Evolutionary conservation across 2,113 vertebrate species (phyloP).

Genomic region (Anhinga anhinga): DNA sequence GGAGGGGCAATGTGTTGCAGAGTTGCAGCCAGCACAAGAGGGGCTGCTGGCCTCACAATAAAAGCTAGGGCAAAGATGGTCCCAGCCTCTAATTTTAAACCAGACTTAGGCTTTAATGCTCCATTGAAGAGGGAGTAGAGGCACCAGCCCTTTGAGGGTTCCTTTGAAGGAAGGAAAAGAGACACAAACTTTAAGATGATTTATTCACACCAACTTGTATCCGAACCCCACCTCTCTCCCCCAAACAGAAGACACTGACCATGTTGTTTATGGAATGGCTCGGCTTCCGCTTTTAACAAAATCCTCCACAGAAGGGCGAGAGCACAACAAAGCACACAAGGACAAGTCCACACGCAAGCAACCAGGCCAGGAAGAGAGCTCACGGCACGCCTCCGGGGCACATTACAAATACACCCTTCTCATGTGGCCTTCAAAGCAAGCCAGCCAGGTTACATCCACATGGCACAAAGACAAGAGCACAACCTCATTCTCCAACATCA

Average conservation of each 20-base stretch:
- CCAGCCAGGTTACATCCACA: not conserved
- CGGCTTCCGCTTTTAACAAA: not conserved
- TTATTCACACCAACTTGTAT: not conserved
- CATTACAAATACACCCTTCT: not conserved
- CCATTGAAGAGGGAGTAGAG: not conserved
- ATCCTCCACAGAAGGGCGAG: accelerated
- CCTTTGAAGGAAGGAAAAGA: not conserved
- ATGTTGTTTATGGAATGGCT: not conserved
- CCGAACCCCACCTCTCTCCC: not conserved
- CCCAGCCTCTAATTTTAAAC: not conserved
- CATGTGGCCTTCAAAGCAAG: not conserved
- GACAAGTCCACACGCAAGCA: not conserved
- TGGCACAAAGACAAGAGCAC: not conserved
- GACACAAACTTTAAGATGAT: not conserved
- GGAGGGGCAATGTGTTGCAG: not conserved
- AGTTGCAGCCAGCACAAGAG: not conserved
- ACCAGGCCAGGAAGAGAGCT: not conserved
- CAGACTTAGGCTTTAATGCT: not conserved
- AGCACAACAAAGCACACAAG: not conserved
- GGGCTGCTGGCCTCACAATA: not conserved
- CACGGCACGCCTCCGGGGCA: accelerated
- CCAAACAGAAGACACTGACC: not conserved
- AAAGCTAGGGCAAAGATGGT: not conserved
- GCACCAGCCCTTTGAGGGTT: not conserved
- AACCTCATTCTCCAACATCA: not conserved